phyloP scores from a whole-genome alignment of 2,797 vertebrate species.

The Eremophila alpestris region DNA sequence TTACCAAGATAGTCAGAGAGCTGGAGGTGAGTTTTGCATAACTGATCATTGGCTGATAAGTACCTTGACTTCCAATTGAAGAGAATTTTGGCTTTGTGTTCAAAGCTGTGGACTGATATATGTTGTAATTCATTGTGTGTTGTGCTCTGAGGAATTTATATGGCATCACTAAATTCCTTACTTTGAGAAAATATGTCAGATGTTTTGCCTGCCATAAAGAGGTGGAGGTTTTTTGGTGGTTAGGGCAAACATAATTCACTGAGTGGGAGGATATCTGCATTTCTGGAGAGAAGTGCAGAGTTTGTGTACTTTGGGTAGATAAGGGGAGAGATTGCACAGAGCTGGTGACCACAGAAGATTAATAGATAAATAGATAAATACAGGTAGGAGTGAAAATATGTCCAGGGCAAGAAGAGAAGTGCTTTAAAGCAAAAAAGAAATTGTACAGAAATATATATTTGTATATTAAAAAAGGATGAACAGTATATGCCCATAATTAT shows the following conservation, averaged over 20 bases:
- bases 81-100: neutral
- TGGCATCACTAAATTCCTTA: neutral
- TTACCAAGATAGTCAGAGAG: constrained; percentile 82
- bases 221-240: neutral
- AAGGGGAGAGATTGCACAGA: neutral
- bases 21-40: constrained; percentile 79
- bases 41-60: neutral
- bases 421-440: neutral
- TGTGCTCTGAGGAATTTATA: neutral
- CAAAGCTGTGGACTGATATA: neutral
- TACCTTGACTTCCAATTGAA: neutral
- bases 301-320: neutral
- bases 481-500: neutral
- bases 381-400: neutral
- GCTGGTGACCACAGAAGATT: neutral
- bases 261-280: neutral
- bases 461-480: neutral
- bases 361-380: neutral
- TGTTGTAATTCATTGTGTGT: neutral
- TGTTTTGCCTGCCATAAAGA: neutral
- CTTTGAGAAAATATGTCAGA: neutral
- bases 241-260: neutral
- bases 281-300: neutral
- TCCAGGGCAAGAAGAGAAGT: neutral
- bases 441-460: neutral